phyloP scores from a whole-genome alignment of 1,140 invertebrate genomes.

The Spodoptera frugiperda region DNA sequence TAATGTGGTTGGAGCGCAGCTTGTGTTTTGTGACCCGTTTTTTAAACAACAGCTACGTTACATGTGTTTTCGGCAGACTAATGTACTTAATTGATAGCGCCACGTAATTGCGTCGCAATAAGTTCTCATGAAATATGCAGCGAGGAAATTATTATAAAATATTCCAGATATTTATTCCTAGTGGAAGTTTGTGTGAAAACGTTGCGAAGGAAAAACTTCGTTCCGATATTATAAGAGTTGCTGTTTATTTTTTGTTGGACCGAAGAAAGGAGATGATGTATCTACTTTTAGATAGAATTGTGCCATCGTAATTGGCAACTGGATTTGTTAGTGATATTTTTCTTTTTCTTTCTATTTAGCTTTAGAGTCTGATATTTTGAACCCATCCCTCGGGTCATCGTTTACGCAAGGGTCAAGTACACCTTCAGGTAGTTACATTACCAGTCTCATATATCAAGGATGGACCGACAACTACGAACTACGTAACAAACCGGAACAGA shows the following conservation, averaged over 20 bases:
- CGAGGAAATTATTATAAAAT: conserved; percentile 31
- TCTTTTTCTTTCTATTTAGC: no score
- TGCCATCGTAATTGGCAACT: neutral
- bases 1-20: conserved; percentile 81
- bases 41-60: conserved; percentile 56
- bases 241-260: conserved; percentile 15
- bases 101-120: conserved; percentile 13
- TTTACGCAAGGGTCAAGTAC: no score
- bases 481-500: no score
- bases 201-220: conserved; percentile 20
- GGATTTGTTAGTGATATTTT: conserved; percentile 2
- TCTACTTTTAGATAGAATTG: conserved; percentile 3
- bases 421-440: no score
- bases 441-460: no score
- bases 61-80: conserved; percentile 49
- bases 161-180: conserved; percentile 12
- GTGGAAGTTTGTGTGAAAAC: conserved; percentile 21
- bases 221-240: neutral
- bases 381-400: no score
- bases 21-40: conserved; percentile 76
- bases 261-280: conserved; percentile 22
- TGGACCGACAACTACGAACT: no score
- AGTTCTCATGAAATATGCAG: conserved; percentile 19
- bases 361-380: no score
- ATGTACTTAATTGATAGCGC: conserved; percentile 34